These are phyloP conservation scores for Cavia aperea DNA, from an alignment of 2,113 vertebrate species.

Conservation along the genomic window DNA sequence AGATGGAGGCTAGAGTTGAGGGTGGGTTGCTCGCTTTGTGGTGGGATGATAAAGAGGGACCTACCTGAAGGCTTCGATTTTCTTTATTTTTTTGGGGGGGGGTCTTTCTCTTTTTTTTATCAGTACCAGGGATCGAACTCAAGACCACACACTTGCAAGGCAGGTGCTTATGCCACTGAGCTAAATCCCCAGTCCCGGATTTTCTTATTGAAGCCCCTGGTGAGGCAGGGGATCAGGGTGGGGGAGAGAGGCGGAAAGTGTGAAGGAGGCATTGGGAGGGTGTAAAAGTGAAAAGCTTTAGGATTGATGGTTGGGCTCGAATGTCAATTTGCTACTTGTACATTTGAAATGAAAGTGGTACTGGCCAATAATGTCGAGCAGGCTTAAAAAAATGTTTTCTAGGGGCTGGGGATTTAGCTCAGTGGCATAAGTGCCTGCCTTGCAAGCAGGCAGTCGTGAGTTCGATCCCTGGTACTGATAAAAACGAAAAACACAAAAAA, in stretches of 20 bases:
- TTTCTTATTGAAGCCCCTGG: neutral
- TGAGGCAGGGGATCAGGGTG: neutral
- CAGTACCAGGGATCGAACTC: too few relatives aligned
- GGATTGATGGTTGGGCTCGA: neutral
- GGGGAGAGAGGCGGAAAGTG: neutral
- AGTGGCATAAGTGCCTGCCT: too few relatives aligned
- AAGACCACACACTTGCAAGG: too few relatives aligned
- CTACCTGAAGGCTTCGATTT: neutral
- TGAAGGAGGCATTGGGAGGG: neutral
- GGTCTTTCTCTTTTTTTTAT: too few relatives aligned
- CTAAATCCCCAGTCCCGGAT: too few relatives aligned
- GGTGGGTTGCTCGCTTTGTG: neutral
- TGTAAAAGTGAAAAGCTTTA: neutral
- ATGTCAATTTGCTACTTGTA: neutral
- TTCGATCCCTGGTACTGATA: too few relatives aligned
- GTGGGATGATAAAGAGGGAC: neutral
- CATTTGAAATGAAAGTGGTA: constrained; percentile 16
- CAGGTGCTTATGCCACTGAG: too few relatives aligned
- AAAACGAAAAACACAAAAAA: neutral
- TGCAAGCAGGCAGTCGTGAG: too few relatives aligned
- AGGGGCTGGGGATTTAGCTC: neutral
- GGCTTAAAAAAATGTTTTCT: neutral
- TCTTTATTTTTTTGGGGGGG: neutral
- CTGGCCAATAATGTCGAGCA: neutral
- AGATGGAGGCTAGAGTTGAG: neutral